Conservation (phyloP, 1,140 invertebrate genomes). For the Cylas formicarius region DNA sequence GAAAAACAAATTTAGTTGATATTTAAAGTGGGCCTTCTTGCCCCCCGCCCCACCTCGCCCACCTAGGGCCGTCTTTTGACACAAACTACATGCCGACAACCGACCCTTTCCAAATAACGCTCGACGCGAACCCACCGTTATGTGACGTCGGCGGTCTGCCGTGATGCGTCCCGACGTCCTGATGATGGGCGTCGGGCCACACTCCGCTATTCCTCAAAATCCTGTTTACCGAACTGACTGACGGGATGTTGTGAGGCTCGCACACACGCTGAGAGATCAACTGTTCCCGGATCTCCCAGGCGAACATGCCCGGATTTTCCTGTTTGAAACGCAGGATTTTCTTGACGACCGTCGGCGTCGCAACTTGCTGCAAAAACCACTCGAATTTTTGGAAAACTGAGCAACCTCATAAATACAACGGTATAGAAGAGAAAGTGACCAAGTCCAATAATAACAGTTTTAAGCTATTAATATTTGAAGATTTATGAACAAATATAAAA, state of each 20-base stretch:
- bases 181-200: constrained; percentile 45
- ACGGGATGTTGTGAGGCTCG: constrained; percentile 80
- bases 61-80: no score
- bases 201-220: constrained; percentile 81
- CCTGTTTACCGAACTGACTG: constrained; percentile 90
- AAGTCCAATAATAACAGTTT: no score
- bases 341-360: constrained; percentile 85
- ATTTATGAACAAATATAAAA: no score
- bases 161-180: constrained; percentile 8
- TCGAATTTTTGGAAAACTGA: neutral
- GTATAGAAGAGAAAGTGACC: no score
- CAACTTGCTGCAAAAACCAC: constrained; percentile 79
- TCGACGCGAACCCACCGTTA: no score
- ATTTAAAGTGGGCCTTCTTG: no score
- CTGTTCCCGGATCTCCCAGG: constrained; percentile 84
- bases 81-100: no score
- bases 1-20: no score
- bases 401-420: no score
- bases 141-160: neutral
- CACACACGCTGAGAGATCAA: constrained; percentile 77
- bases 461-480: no score
- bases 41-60: no score
- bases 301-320: constrained; percentile 88
- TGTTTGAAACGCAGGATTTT: constrained; percentile 86
- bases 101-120: no score